Conservation (phyloP, 30 jellyfish, hydroid and myxozoan species). For the Hydractinia symbiolongicarpus region DNA sequence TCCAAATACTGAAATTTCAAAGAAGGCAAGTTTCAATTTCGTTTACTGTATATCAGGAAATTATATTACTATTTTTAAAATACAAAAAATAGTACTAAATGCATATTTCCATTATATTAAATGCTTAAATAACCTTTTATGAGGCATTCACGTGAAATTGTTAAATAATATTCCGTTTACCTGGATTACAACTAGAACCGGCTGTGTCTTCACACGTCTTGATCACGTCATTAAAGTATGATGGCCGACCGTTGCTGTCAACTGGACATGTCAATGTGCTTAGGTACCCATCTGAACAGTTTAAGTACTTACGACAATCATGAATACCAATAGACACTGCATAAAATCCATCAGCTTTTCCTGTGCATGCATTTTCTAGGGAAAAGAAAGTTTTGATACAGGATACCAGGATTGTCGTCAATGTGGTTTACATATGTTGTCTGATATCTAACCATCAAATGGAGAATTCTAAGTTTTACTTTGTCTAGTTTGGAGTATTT, state of each 20-base stretch:
- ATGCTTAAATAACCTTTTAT: no score
- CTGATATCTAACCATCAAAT: no score
- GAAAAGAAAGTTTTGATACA: not conserved
- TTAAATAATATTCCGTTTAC: not conserved
- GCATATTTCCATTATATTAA: no score
- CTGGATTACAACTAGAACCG: not conserved
- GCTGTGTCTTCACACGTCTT: not conserved
- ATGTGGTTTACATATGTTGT: no score
- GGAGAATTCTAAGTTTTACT: no score
- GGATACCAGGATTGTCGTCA: no score
- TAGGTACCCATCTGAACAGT: not conserved
- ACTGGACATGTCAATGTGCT: conserved; percentile 5
- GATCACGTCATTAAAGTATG: not conserved
- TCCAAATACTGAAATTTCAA: not conserved
- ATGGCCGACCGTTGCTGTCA: not conserved
- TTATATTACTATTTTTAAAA: no score
- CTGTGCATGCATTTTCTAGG: conserved; percentile 10
- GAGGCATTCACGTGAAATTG: no score
- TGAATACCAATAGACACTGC: not conserved
- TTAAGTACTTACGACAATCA: conserved; percentile 16
- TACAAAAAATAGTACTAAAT: no score
- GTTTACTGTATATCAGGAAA: no score
- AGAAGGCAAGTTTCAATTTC: not conserved
- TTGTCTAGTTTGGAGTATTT: no score
- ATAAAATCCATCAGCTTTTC: conserved; percentile 16